These are phyloP conservation scores for Diloba caeruleocephala DNA, from an alignment of 2,888 invertebrate genomes.

Conservation along the genomic window DNA sequence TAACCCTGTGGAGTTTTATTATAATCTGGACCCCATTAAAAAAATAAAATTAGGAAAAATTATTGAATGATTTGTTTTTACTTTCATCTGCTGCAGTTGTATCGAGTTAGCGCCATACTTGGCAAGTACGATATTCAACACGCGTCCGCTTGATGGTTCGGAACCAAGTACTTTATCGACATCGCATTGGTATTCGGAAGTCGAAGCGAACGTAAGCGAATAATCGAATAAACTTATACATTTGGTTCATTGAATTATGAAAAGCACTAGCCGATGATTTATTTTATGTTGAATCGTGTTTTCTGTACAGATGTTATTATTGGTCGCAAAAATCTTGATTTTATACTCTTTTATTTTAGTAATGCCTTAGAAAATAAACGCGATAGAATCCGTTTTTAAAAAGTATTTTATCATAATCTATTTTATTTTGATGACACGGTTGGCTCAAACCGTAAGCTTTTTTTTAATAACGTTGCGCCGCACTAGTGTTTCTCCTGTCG, in stretches of 20 bases:
- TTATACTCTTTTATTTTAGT: no score
- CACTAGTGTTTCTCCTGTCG: no score
- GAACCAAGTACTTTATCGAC: conserved; percentile 47
- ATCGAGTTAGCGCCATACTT: conserved; percentile 13
- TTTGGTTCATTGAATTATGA: conserved; percentile 44
- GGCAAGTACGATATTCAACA: conserved; percentile 31
- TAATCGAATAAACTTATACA: conserved; percentile 53
- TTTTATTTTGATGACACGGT: no score
- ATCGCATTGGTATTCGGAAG: conserved; percentile 49
- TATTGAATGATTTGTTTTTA: not conserved
- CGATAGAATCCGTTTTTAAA: no score
- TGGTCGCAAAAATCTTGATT: no score
- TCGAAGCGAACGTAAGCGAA: conserved; percentile 33
- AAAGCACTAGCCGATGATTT: conserved; percentile 29
- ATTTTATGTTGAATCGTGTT: conserved; percentile 3
- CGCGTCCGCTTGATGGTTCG: conserved; percentile 42
- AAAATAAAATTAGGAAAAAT: not conserved
- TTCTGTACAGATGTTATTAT: not conserved
- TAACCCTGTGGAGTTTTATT: no score
- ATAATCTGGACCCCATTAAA: no score
- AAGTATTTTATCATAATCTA: no score
- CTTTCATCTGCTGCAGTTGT: conserved; percentile 24
- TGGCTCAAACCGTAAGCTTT: no score
- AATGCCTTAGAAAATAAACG: no score
- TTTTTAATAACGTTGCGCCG: no score